Conservation (phyloP, 2,888 invertebrate species). For the Atrina japonica region DNA sequence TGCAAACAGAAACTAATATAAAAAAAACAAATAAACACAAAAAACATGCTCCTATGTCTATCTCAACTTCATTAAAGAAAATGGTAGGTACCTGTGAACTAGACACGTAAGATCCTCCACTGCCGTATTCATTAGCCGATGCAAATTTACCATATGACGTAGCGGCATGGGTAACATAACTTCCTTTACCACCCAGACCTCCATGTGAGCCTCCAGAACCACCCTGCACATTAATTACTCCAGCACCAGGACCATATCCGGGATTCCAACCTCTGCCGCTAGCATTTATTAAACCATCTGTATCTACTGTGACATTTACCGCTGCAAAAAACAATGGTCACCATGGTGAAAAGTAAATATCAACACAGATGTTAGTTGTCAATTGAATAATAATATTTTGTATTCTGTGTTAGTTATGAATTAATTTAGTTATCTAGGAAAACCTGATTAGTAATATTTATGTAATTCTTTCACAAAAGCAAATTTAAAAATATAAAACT, state of each 20-base stretch:
- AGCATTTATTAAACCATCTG: conserved; percentile 63
- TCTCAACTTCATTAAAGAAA: too few relatives aligned
- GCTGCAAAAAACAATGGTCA: too few relatives aligned
- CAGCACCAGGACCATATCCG: conserved; percentile 55
- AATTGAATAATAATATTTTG: too few relatives aligned
- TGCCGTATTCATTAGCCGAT: conserved; percentile 56
- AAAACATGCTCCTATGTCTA: too few relatives aligned
- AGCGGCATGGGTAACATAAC: conserved; percentile 37
- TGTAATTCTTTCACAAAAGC: too few relatives aligned
- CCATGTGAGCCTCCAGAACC: conserved; percentile 68
- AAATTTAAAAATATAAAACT: too few relatives aligned
- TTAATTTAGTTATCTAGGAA: too few relatives aligned
- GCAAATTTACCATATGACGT: conserved; percentile 54
- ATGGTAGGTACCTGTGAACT: too few relatives aligned
- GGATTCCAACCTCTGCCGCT: conserved; percentile 53
- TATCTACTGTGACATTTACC: conserved; percentile 63
- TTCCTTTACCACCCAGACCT: conserved; percentile 65
- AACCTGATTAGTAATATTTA: too few relatives aligned
- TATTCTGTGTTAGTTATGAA: too few relatives aligned
- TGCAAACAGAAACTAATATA: too few relatives aligned
- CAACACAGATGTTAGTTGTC: neutral
- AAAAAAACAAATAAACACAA: too few relatives aligned
- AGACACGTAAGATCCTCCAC: conserved; percentile 56
- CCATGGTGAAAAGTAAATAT: conserved; percentile 1
- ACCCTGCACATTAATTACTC: conserved; percentile 43